Evolutionary conservation across 2,797 vertebrate genomes (phyloP).

Genomic region (Gouania willdenowi): DNA sequence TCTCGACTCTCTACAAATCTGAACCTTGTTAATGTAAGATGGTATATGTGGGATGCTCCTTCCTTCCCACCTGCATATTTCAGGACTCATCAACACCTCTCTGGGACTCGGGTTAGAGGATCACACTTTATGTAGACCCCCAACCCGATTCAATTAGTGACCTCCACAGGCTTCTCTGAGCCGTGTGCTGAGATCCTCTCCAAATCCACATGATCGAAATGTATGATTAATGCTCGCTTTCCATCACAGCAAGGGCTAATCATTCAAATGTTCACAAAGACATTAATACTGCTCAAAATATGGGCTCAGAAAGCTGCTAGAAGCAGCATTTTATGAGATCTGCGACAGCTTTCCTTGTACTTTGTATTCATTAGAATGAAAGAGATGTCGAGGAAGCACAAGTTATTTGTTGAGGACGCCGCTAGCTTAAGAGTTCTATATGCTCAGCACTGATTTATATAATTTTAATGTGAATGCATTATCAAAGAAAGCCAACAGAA

Average conservation of each 20-base stretch:
- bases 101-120: slow-evolving; percentile 33
- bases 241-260: slow-evolving; percentile 41
- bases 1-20: neutral
- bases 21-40: neutral
- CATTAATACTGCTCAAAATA: slow-evolving; percentile 56
- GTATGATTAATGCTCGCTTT: slow-evolving; percentile 60
- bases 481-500: slow-evolving; percentile 5
- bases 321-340: slow-evolving; percentile 39
- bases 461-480: slow-evolving; percentile 24
- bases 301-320: slow-evolving; percentile 27
- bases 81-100: slow-evolving; percentile 44
- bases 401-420: slow-evolving; percentile 42
- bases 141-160: slow-evolving; percentile 56
- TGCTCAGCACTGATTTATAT: slow-evolving; percentile 24
- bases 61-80: slow-evolving; percentile 10
- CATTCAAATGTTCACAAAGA: slow-evolving; percentile 43
- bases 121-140: slow-evolving; percentile 39
- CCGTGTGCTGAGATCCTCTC: slow-evolving; percentile 35
- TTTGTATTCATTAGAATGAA: slow-evolving; percentile 29
- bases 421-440: slow-evolving; percentile 28
- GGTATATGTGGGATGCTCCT: neutral
- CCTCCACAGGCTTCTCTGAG: slow-evolving; percentile 32
- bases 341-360: slow-evolving; percentile 23
- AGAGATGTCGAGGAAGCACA: slow-evolving; percentile 19
- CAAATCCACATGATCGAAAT: slow-evolving; percentile 52